These are phyloP conservation scores for Empis stercorea DNA, from an alignment of 2,888 invertebrate species.

Conservation along the genomic window DNA sequence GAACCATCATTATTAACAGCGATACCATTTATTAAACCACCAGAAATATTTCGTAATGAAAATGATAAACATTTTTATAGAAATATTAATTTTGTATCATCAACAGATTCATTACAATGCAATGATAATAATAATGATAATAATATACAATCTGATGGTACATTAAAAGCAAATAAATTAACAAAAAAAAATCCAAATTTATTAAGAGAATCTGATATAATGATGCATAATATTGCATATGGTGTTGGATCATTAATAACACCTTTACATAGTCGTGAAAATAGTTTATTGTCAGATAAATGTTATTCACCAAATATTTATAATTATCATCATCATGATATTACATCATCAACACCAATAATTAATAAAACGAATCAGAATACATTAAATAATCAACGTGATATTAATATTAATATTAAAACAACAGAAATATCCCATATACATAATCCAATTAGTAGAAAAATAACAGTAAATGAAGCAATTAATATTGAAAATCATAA, in stretches of 20 bases:
- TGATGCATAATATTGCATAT: slow-evolving; percentile 17
- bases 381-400: slow-evolving; percentile 61
- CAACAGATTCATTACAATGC: slow-evolving; percentile 32
- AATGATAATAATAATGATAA: slow-evolving; percentile 12
- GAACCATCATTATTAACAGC: slow-evolving; percentile 21
- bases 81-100: slow-evolving; percentile 33
- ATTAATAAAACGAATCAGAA: slow-evolving; percentile 1
- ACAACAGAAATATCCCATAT: slow-evolving; percentile 54
- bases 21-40: slow-evolving; percentile 30
- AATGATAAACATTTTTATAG: slow-evolving; percentile 33
- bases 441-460: slow-evolving; percentile 51
- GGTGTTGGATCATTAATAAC: slow-evolving; percentile 22
- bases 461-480: slow-evolving; percentile 11
- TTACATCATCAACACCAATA: no score
- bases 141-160: neutral
- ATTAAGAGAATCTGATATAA: slow-evolving; percentile 17
- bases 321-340: neutral
- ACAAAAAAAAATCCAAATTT: slow-evolving; percentile 9
- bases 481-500: slow-evolving; percentile 17
- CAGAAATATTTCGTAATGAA: slow-evolving; percentile 32
- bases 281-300: slow-evolving; percentile 44
- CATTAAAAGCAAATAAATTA: neutral
- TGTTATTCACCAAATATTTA: slow-evolving; percentile 21
- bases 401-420: slow-evolving; percentile 46
- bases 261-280: slow-evolving; percentile 47